phyloP scores from a whole-genome alignment of 2,797 vertebrate species.

The Pelochelys cantorii region DNA sequence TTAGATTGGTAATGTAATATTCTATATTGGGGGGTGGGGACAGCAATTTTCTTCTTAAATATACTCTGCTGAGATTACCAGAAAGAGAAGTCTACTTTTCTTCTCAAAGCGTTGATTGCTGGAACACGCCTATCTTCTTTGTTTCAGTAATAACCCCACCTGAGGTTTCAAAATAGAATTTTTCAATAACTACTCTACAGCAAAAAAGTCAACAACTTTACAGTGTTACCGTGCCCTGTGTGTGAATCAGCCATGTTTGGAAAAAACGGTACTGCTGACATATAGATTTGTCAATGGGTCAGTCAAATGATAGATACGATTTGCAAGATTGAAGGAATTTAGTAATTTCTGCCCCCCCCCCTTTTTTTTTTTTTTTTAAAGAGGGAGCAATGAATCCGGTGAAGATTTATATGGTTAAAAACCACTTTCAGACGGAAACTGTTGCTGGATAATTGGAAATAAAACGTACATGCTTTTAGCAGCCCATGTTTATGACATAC shows the following conservation, averaged over 20 bases:
- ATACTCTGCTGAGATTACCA: conserved; percentile 17
- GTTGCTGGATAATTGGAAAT: conserved; percentile 61
- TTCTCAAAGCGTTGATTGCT: not conserved
- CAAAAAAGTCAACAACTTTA: not conserved
- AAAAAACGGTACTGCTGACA: conserved; percentile 30
- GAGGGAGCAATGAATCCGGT: conserved; percentile 46
- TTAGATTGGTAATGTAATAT: conserved; percentile 10
- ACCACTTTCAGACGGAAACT: conserved; percentile 58
- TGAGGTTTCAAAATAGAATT: not conserved
- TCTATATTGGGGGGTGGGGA: not conserved
- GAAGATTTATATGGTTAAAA: conserved; percentile 68
- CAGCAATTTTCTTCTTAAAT: not conserved
- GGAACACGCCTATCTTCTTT: conserved; percentile 19
- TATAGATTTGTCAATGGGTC: conserved; percentile 54
- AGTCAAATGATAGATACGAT: conserved; percentile 66
- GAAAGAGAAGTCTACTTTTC: not conserved
- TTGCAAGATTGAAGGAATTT: conserved; percentile 46
- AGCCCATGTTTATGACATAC: conserved; percentile 54
- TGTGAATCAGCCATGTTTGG: conserved; percentile 35
- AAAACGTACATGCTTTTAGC: conserved; percentile 29
- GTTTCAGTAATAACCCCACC: conserved; percentile 26
- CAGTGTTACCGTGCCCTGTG: conserved; percentile 29
- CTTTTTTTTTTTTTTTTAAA: not conserved
- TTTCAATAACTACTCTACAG: not conserved
- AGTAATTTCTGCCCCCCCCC: conserved; percentile 57